Conservation (phyloP, 2,113 vertebrate species). For the Gadus macrocephalus region DNA sequence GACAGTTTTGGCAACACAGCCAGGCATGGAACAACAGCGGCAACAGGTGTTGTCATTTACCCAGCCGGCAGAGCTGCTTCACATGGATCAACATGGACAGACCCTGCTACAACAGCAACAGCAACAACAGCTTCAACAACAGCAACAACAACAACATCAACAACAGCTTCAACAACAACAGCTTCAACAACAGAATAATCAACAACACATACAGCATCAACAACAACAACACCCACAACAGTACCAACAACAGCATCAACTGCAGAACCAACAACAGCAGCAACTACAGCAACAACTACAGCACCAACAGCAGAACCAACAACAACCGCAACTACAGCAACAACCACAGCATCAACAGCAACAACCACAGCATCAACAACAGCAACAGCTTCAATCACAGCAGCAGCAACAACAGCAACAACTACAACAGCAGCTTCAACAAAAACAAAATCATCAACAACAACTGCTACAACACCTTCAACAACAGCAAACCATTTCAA, state of each 20-base stretch:
- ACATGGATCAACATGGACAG: slow-evolving; percentile 52
- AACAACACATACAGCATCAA: slow-evolving; percentile 50
- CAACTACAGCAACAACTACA: slow-evolving; percentile 26
- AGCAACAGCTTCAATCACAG: slow-evolving; percentile 45
- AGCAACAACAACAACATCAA: slow-evolving; percentile 26
- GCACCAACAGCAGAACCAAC: slow-evolving; percentile 40
- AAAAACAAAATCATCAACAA: not conserved
- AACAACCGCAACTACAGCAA: slow-evolving; percentile 47
- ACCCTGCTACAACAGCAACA: slow-evolving; percentile 51
- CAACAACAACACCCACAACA: slow-evolving; percentile 31
- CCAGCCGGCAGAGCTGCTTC: slow-evolving; percentile 50
- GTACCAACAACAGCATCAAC: slow-evolving; percentile 1
- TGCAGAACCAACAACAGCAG: slow-evolving; percentile 45
- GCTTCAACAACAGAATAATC: slow-evolving; percentile 53
- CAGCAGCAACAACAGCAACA: slow-evolving; percentile 50
- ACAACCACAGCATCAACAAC: slow-evolving; percentile 44
- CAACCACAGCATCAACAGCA: slow-evolving; percentile 49
- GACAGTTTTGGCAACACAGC: slow-evolving; percentile 43
- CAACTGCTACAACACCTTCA: slow-evolving; percentile 26
- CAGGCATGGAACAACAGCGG: slow-evolving; percentile 49
- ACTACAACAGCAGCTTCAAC: slow-evolving; percentile 40
- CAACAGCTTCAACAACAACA: slow-evolving; percentile 45
- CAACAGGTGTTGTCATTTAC: slow-evolving; percentile 39
- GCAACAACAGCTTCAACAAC: slow-evolving; percentile 34
- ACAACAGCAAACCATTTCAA: slow-evolving; percentile 37